A percentile compares a stretch with the other conserved stretches of the same genome.
Evolutionary conservation across 1,140 invertebrate genomes (phyloP).

Genomic region (Macrotrachela quadricornifera): DNA sequence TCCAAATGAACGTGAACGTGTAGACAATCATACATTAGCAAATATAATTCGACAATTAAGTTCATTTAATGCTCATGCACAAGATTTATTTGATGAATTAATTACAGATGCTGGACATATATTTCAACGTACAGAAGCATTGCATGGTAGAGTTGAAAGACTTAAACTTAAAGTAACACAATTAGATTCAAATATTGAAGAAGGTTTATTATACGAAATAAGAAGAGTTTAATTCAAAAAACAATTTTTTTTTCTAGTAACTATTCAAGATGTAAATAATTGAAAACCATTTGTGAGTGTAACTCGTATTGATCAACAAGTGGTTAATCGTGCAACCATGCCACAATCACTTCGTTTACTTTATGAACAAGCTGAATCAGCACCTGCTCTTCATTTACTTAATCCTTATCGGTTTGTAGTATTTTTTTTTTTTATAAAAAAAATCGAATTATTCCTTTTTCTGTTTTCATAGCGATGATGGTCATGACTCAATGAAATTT

Average conservation of each 20-base stretch:
- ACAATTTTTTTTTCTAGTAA: too few species aligned
- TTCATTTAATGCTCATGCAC: constrained; percentile 76
- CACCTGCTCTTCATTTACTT: constrained; percentile 76
- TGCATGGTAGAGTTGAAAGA: constrained; percentile 74
- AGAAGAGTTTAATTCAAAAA: too few species aligned
- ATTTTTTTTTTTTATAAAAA: not conserved
- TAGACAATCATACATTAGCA: constrained; percentile 83
- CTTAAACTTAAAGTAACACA: constrained; percentile 80
- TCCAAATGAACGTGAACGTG: constrained; percentile 80
- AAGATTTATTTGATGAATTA: constrained; percentile 83
- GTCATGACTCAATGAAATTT: constrained; percentile 89
- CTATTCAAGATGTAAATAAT: constrained; percentile 63
- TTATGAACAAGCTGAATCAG: constrained; percentile 68
- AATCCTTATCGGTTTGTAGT: constrained; percentile 56
- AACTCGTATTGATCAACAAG: constrained; percentile 78
- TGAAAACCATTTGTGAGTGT: constrained; percentile 85
- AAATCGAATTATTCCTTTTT: not conserved
- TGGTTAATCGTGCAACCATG: constrained; percentile 75
- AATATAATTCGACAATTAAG: constrained; percentile 71
- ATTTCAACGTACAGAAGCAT: constrained; percentile 55
- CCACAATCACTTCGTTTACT: constrained; percentile 81
- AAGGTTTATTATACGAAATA: constrained; percentile 40
- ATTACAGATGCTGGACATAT: constrained; percentile 61
- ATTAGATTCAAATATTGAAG: constrained; percentile 77
- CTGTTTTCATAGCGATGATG: constrained; percentile 51